These are phyloP conservation scores for Strongylocentrotus purpuratus DNA, from an alignment of 35 echinoderm and acorn worm species.

Conservation along the genomic window DNA sequence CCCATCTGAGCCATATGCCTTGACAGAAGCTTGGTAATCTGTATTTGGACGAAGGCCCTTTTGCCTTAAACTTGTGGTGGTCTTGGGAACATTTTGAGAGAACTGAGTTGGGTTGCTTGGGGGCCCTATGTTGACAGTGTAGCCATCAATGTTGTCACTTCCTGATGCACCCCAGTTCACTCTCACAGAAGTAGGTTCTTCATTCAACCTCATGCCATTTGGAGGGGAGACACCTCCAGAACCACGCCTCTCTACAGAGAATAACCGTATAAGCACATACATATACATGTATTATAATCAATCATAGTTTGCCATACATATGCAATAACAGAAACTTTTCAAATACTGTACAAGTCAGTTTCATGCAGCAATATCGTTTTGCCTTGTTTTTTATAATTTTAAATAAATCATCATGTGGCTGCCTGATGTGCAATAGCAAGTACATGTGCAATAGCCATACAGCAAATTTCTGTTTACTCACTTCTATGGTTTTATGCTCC, in stretches of 20 bases:
- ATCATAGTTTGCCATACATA: too few relatives aligned
- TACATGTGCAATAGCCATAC: too few relatives aligned
- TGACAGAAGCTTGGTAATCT: background rate
- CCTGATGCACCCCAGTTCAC: constrained; percentile 17
- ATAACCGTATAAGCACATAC: too few relatives aligned
- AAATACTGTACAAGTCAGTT: too few relatives aligned
- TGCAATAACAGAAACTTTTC: too few relatives aligned
- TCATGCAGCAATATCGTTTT: too few relatives aligned
- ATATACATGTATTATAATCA: too few relatives aligned
- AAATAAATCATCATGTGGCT: too few relatives aligned
- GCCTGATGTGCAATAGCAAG: too few relatives aligned
- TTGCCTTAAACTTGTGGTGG: background rate
- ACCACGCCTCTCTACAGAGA: background rate
- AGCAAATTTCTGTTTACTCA: too few relatives aligned
- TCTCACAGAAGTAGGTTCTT: background rate
- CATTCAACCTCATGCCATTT: background rate
- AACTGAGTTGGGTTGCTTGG: constrained; percentile 14
- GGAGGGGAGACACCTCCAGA: background rate
- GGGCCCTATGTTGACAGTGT: background rate
- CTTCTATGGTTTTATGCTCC: too few relatives aligned
- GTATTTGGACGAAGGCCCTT: background rate
- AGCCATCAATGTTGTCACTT: background rate
- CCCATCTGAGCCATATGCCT: background rate
- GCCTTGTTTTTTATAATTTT: too few relatives aligned
- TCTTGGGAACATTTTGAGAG: background rate